Percentiles rank a stretch among this genome's conserved stretches.
These are phyloP conservation scores for Dysmachus trigonus DNA, from an alignment of 2,888 invertebrate genomes.

Conservation along the genomic window DNA sequence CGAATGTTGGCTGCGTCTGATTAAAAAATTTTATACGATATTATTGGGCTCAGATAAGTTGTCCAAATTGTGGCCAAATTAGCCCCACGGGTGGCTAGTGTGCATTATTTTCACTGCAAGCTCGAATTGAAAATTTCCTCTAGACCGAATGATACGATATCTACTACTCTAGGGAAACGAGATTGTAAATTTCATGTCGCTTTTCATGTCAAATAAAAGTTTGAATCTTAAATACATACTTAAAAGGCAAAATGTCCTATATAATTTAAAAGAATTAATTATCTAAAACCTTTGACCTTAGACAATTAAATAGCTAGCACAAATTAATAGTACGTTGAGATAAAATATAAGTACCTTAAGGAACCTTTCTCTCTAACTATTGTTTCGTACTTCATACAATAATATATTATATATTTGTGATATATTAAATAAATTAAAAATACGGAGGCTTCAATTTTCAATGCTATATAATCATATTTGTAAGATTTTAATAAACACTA, in stretches of 20 bases:
- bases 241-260: neutral
- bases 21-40: conserved; percentile 17
- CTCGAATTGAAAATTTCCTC: neutral
- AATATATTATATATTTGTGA: too few relatives aligned
- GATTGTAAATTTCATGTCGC: neutral
- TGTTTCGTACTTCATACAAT: too few relatives aligned
- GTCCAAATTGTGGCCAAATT: neutral
- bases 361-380: too few relatives aligned
- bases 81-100: neutral
- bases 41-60: neutral
- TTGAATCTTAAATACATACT: neutral
- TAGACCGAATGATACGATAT: neutral
- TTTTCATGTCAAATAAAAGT: neutral
- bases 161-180: neutral
- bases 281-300: neutral
- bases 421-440: too few relatives aligned
- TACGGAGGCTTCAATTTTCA: too few relatives aligned
- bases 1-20: neutral
- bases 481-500: too few relatives aligned
- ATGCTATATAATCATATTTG: too few relatives aligned
- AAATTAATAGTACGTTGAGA: too few relatives aligned
- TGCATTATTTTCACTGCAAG: neutral
- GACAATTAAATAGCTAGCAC: too few relatives aligned
- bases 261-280: neutral
- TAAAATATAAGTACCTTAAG: too few relatives aligned